Base-by-base conservation (phyloP, 2,888 invertebrate genomes). In the Andrena flavipes region DNA sequence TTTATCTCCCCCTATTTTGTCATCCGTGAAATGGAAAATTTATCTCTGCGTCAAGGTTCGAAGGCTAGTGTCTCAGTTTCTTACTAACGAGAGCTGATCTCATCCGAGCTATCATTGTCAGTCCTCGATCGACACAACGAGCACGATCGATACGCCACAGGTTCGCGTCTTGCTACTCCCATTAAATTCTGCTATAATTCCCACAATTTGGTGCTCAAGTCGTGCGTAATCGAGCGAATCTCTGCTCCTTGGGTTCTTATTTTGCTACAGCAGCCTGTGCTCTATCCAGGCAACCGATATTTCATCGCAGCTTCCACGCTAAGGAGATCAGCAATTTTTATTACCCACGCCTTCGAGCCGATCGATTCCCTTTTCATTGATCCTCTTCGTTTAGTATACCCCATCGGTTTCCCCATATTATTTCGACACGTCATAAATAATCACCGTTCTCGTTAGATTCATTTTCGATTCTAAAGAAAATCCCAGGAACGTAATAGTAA, bases 141-240 rank as follows among this genome's bases (percentile, higher is more conserved):
- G 35, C 30, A 10, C 65, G 56, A 59, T 80, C 72, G 72, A 78
- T 80, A 68, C 7, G 8, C 23, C 35, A n/a, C 62, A 48, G 26
- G 30, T 68, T 71, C 59, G 10, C 54, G 23, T 29, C 63, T 30
- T 35, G 20, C 54, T 35, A 65, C 76, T 80, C 54, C 80, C 72
- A 80, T 85, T 80, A 69, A 65, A 81, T 68, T 56, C 80, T 49
- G 16, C 76, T 60, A 63, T 68, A 76, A 85, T 75, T 80, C 75
- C 59, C 42, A 35, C 67, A 60, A 67, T 75, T 80, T 63, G 20
- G 16, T 20, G 29, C 51, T 26, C 64, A 51, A 65, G 64, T 54
- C 65, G 62, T 54, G 59, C 33, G 69, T 80, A 83, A 85, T 86
- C 76, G 65, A 73, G 51, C 54, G 56, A 62, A 67, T 79, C 35